A percentile compares a stretch with the other conserved stretches of the same genome.
Conservation (phyloP, 2,888 invertebrate genomes). For the Willowsia nigromaculata region DNA sequence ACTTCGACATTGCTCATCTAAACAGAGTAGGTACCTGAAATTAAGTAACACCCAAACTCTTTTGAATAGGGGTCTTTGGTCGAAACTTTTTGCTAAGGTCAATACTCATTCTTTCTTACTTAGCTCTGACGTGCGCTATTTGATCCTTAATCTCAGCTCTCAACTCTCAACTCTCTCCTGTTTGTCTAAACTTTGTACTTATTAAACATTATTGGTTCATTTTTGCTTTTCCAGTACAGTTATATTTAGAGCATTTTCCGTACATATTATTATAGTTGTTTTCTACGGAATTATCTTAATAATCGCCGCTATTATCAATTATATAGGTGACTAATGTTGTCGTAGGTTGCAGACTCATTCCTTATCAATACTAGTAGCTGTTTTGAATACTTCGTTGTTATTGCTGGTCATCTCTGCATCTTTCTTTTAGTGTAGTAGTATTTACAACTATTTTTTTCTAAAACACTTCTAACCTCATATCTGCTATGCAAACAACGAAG, state of each 20-base stretch:
- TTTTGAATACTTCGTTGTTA: no score
- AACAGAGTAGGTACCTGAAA: not conserved
- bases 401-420: not conserved
- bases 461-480: not conserved
- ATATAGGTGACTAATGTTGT: no score
- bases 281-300: not conserved
- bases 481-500: not conserved
- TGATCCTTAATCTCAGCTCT: conserved; percentile 36
- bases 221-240: no score
- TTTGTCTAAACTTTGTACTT: conserved; percentile 36
- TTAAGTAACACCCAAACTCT: not conserved
- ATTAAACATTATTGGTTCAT: no score
- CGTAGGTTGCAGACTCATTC: not conserved
- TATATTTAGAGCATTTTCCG: no score
- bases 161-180: no score
- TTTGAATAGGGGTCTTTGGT: not conserved
- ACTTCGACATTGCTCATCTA: not conserved
- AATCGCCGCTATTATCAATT: not conserved
- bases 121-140: not conserved
- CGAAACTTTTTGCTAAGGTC: not conserved
- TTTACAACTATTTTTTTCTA: not conserved
- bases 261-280: not conserved
- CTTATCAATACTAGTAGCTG: not conserved
- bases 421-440: not conserved
- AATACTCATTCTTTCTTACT: not conserved